Base-by-base conservation (phyloP, 2,113 vertebrate species). In the Barbus barbus region DNA sequence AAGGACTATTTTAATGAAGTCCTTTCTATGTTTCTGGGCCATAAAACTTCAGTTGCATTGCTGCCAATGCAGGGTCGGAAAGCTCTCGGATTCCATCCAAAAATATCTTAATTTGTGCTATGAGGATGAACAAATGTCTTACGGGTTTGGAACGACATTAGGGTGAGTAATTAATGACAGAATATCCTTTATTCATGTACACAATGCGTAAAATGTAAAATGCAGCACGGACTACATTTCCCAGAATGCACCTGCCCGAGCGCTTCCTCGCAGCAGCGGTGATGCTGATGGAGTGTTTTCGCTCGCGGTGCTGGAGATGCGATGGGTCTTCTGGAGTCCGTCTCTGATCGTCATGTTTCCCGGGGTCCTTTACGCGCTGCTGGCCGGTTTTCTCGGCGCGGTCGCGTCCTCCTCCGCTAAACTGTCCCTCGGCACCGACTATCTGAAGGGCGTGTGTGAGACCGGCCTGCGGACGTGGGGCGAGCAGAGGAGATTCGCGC, bases 381-480 rank as follows among this genome's bases (percentile, higher is more conserved):
- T 93, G 84, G 95, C 96, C 24, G 96, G 96, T 16, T 94, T 95
- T 53, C 91, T 96, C 87, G 96, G 95, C 53, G 95, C 95, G 61
- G 92, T 96, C 86, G 96, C 96, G 13, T 96, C 96, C 53, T 94
- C 95, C 2, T 94, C 94, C 44, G 96, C 97, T 75, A 98, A 97
- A 78, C 94, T 97, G 90, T 96, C 95, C 22, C 94, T 97, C 61
- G 94, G 96, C 80, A 91, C 92, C 28, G 94, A 93, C 88, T 93
- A 94, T n/a, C 90, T 94, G 86, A 92, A 91, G 77, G 91, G 90
- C 72, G 93, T 91, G 58, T 95, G 95, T 78, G 93, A 94, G 82
- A 89, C 90, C 61, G 91, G 91, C 89, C 93, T 95, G 87, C 91
- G 93, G 87, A 93, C 92, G 61, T 94, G 94, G 94, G 93, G 93